A percentile compares a stretch with the other conserved stretches of the same genome.
These are phyloP conservation scores for Malurus leucopterus DNA, from an alignment of 2,797 vertebrate species.

Conservation along the genomic window DNA sequence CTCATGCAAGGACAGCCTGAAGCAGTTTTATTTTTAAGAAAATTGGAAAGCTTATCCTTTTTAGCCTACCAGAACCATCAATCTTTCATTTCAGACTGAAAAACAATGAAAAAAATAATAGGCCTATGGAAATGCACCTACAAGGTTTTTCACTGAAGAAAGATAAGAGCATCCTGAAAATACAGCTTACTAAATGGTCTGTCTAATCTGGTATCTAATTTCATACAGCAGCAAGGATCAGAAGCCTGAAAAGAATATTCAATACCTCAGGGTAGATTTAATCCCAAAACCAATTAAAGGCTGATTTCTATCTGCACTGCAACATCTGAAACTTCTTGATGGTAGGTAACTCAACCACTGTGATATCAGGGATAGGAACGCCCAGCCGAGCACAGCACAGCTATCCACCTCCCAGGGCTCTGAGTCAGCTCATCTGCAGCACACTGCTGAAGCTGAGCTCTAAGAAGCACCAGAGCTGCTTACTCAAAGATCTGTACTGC, in stretches of 20 bases:
- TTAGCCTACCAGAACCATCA: background rate
- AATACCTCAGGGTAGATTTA: constrained; percentile 13
- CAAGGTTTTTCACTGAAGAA: background rate
- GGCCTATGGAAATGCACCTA: background rate
- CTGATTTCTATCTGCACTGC: constrained; percentile 17
- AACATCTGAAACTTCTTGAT: constrained; percentile 10
- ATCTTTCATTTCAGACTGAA: background rate
- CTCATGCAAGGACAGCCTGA: background rate
- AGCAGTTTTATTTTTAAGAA: background rate
- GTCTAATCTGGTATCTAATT: constrained; percentile 14
- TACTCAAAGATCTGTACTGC: background rate
- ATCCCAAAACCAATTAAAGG: constrained; percentile 38
- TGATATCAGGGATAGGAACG: background rate
- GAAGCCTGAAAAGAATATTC: constrained; percentile 16
- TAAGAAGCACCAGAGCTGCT: background rate
- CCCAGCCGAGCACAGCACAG: background rate
- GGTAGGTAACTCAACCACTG: background rate
- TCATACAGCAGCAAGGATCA: constrained; percentile 10
- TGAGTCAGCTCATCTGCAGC: background rate
- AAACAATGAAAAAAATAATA: constrained; percentile 4
- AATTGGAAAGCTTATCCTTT: background rate
- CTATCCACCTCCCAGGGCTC: background rate
- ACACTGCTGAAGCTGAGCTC: background rate
- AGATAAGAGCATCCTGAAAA: background rate
- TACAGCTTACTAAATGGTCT: background rate